These are phyloP conservation scores for Dipodomys merriami DNA, from an alignment of 2,113 vertebrate species.

Conservation along the genomic window DNA sequence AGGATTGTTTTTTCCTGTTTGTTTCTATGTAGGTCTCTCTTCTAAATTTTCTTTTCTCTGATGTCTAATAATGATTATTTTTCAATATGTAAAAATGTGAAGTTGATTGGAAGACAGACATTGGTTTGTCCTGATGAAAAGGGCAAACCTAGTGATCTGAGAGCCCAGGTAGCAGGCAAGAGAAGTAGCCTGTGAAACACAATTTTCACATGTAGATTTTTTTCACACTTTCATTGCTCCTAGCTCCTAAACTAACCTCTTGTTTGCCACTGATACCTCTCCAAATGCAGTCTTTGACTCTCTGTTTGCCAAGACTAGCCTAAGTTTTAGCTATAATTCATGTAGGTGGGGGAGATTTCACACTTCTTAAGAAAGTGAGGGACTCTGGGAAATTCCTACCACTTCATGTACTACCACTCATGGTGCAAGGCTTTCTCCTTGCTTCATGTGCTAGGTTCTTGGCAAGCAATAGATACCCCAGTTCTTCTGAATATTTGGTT, in stretches of 20 bases:
- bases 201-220: neutral
- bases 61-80: neutral
- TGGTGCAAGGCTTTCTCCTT: neutral
- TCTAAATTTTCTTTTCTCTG: neutral
- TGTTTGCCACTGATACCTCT: neutral
- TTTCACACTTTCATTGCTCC: neutral
- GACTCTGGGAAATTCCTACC: neutral
- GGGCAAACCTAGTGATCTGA: neutral
- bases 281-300: neutral
- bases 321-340: neutral
- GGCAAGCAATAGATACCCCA: neutral
- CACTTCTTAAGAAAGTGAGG: neutral
- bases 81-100: neutral
- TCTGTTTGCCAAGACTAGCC: neutral
- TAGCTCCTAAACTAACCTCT: neutral
- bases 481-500: neutral
- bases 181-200: neutral
- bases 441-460: neutral
- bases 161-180: neutral
- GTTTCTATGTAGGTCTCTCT: neutral
- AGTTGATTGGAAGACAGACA: neutral
- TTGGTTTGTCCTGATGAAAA: neutral
- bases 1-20: neutral
- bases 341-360: neutral
- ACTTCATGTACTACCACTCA: neutral